Evolutionary conservation across 1,140 invertebrate species (phyloP).

Genomic region (Drosophila virilis): DNA sequence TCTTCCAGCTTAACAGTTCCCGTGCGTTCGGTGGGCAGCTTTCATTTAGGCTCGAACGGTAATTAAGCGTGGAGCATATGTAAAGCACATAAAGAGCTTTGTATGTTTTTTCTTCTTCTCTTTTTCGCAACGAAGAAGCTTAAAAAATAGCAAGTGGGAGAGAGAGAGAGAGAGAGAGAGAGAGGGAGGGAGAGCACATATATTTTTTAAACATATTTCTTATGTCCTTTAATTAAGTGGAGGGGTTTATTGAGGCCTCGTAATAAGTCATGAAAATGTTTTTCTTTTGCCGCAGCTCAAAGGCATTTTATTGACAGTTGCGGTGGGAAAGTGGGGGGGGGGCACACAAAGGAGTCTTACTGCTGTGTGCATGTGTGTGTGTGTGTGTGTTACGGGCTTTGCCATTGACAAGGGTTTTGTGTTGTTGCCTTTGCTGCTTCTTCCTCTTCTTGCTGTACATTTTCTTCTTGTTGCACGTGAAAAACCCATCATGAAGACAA

Average conservation of each 20-base stretch:
- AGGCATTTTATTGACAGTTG: slow-evolving; percentile 71
- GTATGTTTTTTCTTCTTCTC: slow-evolving; percentile 3
- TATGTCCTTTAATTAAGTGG: slow-evolving; percentile 35
- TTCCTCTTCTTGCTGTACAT: neutral
- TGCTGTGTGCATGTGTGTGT: neutral
- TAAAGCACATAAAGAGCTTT: slow-evolving; percentile 33
- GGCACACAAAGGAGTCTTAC: no score
- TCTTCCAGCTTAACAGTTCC: slow-evolving; percentile 33
- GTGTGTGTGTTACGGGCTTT: slow-evolving; percentile 34
- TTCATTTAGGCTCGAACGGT: slow-evolving; percentile 3
- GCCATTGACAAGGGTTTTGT: slow-evolving; percentile 66
- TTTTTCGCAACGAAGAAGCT: slow-evolving; percentile 30
- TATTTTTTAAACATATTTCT: slow-evolving; percentile 25
- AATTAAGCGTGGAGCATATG: slow-evolving; percentile 37
- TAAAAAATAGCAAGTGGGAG: neutral
- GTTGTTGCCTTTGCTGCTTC: slow-evolving; percentile 16
- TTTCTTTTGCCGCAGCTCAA: slow-evolving; percentile 44
- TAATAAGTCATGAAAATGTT: slow-evolving; percentile 44
- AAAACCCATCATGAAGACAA: slow-evolving; percentile 71
- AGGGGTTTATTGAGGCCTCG: slow-evolving; percentile 9
- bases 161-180: neutral
- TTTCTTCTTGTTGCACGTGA: slow-evolving; percentile 58
- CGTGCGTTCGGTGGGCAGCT: neutral
- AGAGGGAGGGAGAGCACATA: neutral
- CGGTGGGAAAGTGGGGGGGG: neutral